Conservation (phyloP, 2,113 vertebrate species). For the Hydrolagus affinis region DNA sequence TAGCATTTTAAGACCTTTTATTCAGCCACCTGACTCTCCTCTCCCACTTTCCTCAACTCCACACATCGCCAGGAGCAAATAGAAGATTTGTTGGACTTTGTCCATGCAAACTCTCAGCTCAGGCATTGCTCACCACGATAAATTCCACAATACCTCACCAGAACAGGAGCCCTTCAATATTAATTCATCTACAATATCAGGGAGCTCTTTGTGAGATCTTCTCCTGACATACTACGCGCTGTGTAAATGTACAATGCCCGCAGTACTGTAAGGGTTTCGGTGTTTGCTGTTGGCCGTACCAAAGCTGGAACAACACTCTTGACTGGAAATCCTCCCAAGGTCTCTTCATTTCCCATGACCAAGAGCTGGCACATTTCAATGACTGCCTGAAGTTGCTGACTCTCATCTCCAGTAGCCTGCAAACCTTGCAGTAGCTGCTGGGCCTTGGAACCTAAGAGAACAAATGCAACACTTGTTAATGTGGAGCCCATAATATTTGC, state of each 20-base stretch:
- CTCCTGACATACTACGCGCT: too few species aligned
- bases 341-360: slow-evolving; percentile 98
- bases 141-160: too few species aligned
- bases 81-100: too few species aligned
- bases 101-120: too few species aligned
- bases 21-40: too few species aligned
- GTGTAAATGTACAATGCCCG: background rate
- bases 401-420: slow-evolving; percentile 91
- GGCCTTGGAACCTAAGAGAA: slow-evolving; percentile 81
- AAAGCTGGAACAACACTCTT: slow-evolving; percentile 95
- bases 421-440: slow-evolving; percentile 95
- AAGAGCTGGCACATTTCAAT: slow-evolving; percentile 98
- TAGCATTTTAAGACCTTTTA: too few species aligned
- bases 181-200: too few species aligned
- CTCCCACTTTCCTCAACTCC: too few species aligned
- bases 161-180: too few species aligned
- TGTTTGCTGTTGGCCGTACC: slow-evolving; percentile 56
- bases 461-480: background rate
- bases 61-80: too few species aligned
- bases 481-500: background rate
- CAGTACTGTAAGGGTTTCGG: background rate
- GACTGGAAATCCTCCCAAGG: slow-evolving; percentile 93
- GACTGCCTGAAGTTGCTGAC: slow-evolving; percentile 92
- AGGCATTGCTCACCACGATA: too few species aligned
- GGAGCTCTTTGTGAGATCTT: too few species aligned